A percentile compares a stretch with the other conserved stretches of the same genome.
These are phyloP conservation scores for Gasterosteus nipponicus DNA, from an alignment of 2,113 vertebrate genomes.

Conservation along the genomic window DNA sequence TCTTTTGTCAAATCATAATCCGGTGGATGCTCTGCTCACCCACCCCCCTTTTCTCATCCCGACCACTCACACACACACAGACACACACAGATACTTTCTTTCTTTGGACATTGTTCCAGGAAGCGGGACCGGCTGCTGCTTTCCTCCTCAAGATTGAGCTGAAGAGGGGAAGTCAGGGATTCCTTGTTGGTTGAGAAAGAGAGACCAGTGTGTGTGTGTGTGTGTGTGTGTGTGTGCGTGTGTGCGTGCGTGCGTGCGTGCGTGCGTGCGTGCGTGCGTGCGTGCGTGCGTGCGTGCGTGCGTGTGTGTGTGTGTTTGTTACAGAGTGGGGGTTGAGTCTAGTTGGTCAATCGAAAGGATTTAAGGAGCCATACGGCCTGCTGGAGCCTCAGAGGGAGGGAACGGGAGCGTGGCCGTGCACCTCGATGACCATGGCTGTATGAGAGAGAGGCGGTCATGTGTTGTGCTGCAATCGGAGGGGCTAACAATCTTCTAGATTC, in stretches of 20 bases:
- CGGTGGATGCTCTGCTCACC: constrained; percentile 37
- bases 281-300: background rate
- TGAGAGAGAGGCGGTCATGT: background rate
- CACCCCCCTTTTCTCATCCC: background rate
- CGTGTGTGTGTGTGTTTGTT: background rate
- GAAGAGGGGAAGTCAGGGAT: constrained; percentile 36
- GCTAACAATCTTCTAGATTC: background rate
- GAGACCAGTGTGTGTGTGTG: constrained; percentile 5
- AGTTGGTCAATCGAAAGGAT: constrained; percentile 38
- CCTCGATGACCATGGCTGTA: constrained; percentile 6
- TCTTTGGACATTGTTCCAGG: constrained; percentile 38
- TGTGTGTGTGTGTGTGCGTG: background rate
- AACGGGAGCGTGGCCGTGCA: background rate
- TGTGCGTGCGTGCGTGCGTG: background rate
- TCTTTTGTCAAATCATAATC: constrained; percentile 71
- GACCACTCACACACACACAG: constrained; percentile 1
- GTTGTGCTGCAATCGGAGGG: too few species aligned
- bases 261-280: background rate
- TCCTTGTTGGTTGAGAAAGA: constrained; percentile 27
- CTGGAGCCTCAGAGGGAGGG: constrained; percentile 27
- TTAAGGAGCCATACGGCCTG: constrained; percentile 20
- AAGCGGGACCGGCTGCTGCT: constrained; percentile 44
- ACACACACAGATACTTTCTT: constrained; percentile 15
- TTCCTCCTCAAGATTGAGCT: constrained; percentile 21
- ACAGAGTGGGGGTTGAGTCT: constrained; percentile 22